Evolutionary conservation across 2,888 invertebrate species (phyloP), one percentile per base, ranked within the genome.

Genomic region (Listrodromus nycthemerus): DNA sequence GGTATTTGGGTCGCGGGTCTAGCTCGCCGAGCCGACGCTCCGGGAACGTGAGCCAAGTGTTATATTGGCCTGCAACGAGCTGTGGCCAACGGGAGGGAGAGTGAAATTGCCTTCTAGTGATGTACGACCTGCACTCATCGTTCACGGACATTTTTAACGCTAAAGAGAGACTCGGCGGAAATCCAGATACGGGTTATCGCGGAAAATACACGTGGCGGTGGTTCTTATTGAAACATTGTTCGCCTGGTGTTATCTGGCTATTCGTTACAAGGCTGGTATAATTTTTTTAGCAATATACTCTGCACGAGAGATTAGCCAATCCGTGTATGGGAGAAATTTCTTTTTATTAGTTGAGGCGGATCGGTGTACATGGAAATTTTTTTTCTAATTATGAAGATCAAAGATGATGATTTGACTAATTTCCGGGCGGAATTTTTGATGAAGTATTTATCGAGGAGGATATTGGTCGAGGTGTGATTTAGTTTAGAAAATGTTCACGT

Each of bases 1-100:
- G 86, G 86, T 88, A 90, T 90, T 87, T 88, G 88, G 89, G 88
- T 90, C 90, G 88, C 76, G 73, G 71, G 86, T 87, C 82, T 87
- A 85, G 89, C 88, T 81, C 81, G 87, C 85, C 81, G 89, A 88
- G 89, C 90, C 87, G 87, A 86, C 83, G 88, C 87, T 87, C 85
- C 86, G 84, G 85, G 89, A 89, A 89, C 89, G 87, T 88, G 89
- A 89, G 85, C 76, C 77, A 77, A 80, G 73, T 78, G 81, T 84
- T 81, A 81, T 84, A 83, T 84, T 78, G 77, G 77, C 84, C 58
- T 70, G 80, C 78, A 74, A 30, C 73, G 50, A 63, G 80, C 63
- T 70, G 52, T 24, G 67, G 67, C 63, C 41, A 30, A 58, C 55
- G 63, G 65, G 58, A 48, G 67, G 86, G 87, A 87, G 87, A 86